Conservation (phyloP, 1,140 invertebrate genomes). For the Drosophila tropicalis region DNA sequence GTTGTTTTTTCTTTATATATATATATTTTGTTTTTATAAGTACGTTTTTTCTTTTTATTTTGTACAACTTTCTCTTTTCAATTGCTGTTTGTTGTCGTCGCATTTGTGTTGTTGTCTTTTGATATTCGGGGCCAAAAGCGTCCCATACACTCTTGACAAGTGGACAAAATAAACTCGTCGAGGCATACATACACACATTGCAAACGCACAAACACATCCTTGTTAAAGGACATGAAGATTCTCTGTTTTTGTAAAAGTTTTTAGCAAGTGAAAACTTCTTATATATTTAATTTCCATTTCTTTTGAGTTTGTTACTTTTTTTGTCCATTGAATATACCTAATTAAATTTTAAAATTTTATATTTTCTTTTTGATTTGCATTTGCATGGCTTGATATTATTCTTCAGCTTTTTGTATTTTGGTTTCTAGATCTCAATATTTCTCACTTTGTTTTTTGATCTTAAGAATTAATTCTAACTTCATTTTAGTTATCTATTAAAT, state of each 20-base stretch:
- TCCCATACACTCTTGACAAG: conserved; percentile 19
- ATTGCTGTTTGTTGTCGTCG: conserved; percentile 59
- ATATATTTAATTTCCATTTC: neutral
- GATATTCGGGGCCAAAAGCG: conserved; percentile 47
- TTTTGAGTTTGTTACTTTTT: neutral
- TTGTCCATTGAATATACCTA: no score
- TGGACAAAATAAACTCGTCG: neutral
- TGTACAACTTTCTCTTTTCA: conserved; percentile 79
- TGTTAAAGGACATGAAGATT: neutral
- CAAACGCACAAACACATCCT: neutral
- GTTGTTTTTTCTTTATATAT: conserved; percentile 9
- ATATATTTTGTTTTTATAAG: neutral
- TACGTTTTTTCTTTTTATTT: conserved; percentile 28
- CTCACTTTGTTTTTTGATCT: no score
- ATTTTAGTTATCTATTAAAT: neutral
- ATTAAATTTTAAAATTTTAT: no score
- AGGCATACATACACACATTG: neutral
- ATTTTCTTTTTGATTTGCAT: no score
- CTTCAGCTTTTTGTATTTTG: no score
- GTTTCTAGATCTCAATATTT: no score
- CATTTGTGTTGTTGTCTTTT: conserved; percentile 38
- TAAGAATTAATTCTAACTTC: neutral
- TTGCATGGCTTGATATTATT: no score
- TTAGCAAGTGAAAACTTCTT: neutral
- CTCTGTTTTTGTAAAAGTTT: neutral